Base-by-base conservation (phyloP, 2,113 vertebrate genomes). In the Pelvicachromis taeniatus region DNA sequence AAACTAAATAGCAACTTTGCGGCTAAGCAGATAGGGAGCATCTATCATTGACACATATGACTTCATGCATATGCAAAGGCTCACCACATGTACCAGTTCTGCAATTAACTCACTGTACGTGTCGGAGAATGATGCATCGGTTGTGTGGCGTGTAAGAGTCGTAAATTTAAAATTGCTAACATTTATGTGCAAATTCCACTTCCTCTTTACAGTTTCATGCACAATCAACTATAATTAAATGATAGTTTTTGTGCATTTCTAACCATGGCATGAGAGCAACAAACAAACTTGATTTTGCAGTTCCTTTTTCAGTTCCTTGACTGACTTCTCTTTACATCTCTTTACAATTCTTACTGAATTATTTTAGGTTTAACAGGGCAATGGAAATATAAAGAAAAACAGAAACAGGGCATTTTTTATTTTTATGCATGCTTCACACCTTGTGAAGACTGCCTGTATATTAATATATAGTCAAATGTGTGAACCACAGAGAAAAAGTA, bases 291-390 rank as follows among this genome's bases (percentile, higher is more conserved):
- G 7, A 10, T 52, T 23, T 40, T 35, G 6, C 4, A 35, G 61
- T 88, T 92, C 63, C 35, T 54, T 45, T 90, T 90, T 93, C 91
- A 81, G 70, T 88, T 91, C 84, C 58, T 55, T 23, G 6, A 9
- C 17, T 61, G 33, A 88, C 16, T 48, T 54, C 21, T 13, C 50
- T 8, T 12, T 29, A 17, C 33, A 65, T 65, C 42, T 73, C 3
- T 31, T n/a, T n/a, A n/a, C n/a, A 63, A 63, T 63, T 23, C 23
- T 0, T 31, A 14, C 19, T 13, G 1, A 21, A 73, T 50, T 5
- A 1, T 50, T 50, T 19, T 73, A 50, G 42, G 45, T 50, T 75
- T 4, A 42, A 70, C 38, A 31, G 42, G 9, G 45, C 9, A 31
- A 48, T 2, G 26, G 19, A 50, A 23, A 75, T 16, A 29, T 50